A percentile compares a stretch with the other conserved stretches of the same genome.
Evolutionary conservation across 2,113 vertebrate genomes (phyloP).

Genomic region (Urocolius indicus): DNA sequence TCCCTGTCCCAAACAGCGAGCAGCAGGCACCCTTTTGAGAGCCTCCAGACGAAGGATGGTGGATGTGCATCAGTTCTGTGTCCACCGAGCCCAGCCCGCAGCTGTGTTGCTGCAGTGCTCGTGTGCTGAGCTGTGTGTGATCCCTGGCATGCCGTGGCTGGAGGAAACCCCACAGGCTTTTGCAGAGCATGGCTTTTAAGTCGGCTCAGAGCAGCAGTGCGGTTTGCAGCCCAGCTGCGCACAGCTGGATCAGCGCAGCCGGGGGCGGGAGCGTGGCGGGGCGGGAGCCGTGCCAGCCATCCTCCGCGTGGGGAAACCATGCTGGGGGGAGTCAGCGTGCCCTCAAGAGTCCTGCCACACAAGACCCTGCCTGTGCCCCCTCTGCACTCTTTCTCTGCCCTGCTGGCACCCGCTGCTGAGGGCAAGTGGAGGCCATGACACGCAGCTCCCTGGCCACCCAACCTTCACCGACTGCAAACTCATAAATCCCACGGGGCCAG

Average conservation of each 20-base stretch:
- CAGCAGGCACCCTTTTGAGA: background rate
- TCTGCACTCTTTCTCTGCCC: background rate
- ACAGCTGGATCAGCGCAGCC: background rate
- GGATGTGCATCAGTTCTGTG: background rate
- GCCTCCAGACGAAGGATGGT: background rate
- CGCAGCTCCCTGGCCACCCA: background rate
- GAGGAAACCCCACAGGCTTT: background rate
- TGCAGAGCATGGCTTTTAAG: background rate
- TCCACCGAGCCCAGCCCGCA: background rate
- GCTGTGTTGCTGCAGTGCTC: background rate
- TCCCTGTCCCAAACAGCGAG: background rate
- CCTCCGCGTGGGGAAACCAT: background rate
- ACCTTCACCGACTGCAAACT: background rate
- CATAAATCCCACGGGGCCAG: background rate
- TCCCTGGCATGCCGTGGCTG: background rate
- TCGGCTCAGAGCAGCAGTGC: background rate
- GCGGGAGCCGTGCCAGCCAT: background rate
- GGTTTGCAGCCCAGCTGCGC: slow-evolving; percentile 35
- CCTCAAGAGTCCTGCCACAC: background rate
- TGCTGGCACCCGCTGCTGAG: background rate
- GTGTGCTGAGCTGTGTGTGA: background rate
- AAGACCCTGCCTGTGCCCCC: background rate
- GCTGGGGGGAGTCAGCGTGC: background rate
- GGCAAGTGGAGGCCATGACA: background rate
- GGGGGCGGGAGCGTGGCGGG: background rate